phyloP scores from a whole-genome alignment of 2,113 vertebrate genomes.

The Pteropus alecto region DNA sequence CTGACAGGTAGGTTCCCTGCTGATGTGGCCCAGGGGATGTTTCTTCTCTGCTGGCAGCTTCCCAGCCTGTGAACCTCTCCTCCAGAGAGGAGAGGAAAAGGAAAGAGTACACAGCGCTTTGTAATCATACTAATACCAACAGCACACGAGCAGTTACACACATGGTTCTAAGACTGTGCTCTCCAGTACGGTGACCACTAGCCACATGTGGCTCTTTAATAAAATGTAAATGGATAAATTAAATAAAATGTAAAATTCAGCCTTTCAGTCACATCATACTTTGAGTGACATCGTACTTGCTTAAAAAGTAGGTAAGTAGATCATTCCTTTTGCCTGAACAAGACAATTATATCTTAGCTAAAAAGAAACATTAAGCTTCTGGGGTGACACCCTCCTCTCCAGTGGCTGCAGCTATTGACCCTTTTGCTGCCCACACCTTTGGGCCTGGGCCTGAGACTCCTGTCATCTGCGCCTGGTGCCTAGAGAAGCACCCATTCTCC shows the following conservation, averaged over 20 bases:
- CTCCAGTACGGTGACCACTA: not conserved
- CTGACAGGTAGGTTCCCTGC: not conserved
- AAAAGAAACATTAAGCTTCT: not conserved
- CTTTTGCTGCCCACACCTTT: not conserved
- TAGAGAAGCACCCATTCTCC: not conserved
- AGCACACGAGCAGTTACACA: not conserved
- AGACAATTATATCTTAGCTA: not conserved
- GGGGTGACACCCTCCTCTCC: not conserved
- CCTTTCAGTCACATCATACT: not conserved
- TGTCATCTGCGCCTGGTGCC: not conserved
- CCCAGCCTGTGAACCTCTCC: not conserved
- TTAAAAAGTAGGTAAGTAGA: not conserved
- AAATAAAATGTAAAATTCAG: not conserved
- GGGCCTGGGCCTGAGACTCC: not conserved
- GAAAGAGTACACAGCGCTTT: not conserved
- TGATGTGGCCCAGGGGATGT: not conserved
- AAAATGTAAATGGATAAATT: not conserved
- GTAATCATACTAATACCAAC: not conserved
- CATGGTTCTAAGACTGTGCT: not conserved
- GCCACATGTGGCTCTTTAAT: not conserved
- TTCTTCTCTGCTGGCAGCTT: not conserved
- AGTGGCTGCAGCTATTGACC: not conserved
- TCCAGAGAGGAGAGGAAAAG: not conserved
- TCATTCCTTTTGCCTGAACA: conserved; percentile 2
- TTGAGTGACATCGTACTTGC: not conserved